Evolutionary conservation across 2,888 invertebrate species (phyloP), one percentile per base, ranked within the genome.

Genomic region (Campaea margaritaria): DNA sequence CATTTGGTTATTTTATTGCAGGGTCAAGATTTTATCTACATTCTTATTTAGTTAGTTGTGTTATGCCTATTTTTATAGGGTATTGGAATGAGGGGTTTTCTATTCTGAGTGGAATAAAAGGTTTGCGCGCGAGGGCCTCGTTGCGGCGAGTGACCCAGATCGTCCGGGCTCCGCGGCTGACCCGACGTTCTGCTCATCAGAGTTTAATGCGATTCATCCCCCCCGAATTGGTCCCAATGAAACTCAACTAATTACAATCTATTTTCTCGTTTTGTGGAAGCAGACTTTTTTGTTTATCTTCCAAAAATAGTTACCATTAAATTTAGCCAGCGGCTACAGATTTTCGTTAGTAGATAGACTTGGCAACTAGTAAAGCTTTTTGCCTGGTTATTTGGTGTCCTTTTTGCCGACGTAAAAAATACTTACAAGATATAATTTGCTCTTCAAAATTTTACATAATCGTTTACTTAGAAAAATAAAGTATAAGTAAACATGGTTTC

Each of bases 231-330:
- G 65, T 74, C 72, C 74, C 76, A 68, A 68, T 69, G 70, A 69
- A 70, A 73, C 69, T 68, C 73, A 76, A 81, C 83, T 83, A 83
- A 86, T 85, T 83, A 79, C 67, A 78, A 82, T 78, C 76, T 78
- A 78, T 80, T 78, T 73, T 72, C 73, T 69, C 68, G 73, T 73
- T 72, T 64, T 51, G 59, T 65, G 51, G 43, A 61, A 47, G 16
- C 47, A 48, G 41, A 58, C 59, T 60, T 64, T 70, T 63, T 70
- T 65, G 58, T 60, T 65, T 56, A 62, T 62, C 16, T 36, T 42
- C 31, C 3, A 38, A 59, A 49, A 21, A 21, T 21, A 21, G 21
- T 2, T 49, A 34, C 38, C 53, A 42, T 58, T 41, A 13, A n/a
- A n/a, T n/a, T n/a, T n/a, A n/a, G n/a, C n/a, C n/a, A n/a, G n/a